Evolutionary conservation across 2,797 vertebrate species (phyloP).

Genomic region (Halcyon smyrnensis): DNA sequence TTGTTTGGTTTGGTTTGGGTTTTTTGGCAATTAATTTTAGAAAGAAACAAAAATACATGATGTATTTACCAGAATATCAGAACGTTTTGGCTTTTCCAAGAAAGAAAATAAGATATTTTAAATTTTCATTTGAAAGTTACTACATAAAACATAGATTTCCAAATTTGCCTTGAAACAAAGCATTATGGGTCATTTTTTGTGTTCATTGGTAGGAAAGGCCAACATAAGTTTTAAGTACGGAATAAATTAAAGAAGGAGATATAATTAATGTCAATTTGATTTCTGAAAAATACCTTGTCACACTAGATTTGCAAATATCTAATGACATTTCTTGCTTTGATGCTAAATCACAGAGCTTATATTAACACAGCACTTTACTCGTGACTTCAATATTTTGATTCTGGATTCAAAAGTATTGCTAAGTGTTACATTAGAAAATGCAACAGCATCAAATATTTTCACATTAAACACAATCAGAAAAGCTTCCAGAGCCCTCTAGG

Average conservation of each 20-base stretch:
- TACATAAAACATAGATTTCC: not conserved
- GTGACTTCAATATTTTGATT: not conserved
- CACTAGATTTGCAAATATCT: not conserved
- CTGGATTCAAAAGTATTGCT: not conserved
- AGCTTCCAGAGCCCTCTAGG: not conserved
- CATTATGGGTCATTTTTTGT: not conserved
- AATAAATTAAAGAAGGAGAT: not conserved
- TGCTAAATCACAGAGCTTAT: not conserved
- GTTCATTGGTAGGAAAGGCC: not conserved
- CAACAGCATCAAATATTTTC: not conserved
- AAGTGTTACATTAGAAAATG: not conserved
- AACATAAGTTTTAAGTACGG: not conserved
- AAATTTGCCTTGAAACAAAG: not conserved
- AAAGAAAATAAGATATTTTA: too few species aligned
- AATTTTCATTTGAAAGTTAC: not conserved
- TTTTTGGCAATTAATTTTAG: not conserved
- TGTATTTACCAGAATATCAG: not conserved
- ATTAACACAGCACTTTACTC: not conserved
- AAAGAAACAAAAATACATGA: not conserved
- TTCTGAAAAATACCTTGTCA: not conserved
- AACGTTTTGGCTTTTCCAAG: not conserved
- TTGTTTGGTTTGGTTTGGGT: too few species aligned
- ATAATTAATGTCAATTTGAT: not conserved
- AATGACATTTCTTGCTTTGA: not conserved
- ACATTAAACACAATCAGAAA: not conserved